These are phyloP conservation scores for Cecropterus lyciades DNA, from an alignment of 1,140 invertebrate genomes.

Conservation along the genomic window DNA sequence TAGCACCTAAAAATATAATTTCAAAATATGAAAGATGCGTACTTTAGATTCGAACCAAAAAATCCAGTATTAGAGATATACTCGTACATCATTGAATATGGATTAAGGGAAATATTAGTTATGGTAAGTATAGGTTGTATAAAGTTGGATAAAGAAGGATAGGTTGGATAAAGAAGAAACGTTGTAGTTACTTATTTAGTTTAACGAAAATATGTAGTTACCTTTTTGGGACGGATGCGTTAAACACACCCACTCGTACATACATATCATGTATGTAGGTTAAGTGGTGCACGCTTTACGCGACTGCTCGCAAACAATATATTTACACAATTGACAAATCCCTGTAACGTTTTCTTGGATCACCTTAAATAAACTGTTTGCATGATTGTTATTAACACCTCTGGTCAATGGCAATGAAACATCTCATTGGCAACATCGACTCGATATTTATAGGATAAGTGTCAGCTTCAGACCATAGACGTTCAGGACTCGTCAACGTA, in stretches of 20 bases:
- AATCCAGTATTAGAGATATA: no score
- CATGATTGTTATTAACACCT: constrained; percentile 81
- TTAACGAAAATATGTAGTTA: no score
- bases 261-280: constrained; percentile 38
- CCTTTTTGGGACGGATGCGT: constrained; percentile 5
- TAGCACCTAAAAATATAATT: no score
- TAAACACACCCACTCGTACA: no score
- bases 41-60: no score
- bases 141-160: no score
- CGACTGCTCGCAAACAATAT: constrained; percentile 54
- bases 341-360: constrained; percentile 70
- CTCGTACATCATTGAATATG: no score
- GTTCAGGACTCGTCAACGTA: constrained; percentile 58
- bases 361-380: constrained; percentile 79
- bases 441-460: constrained; percentile 72
- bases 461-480: constrained; percentile 57
- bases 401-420: constrained; percentile 65
- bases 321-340: constrained; percentile 78
- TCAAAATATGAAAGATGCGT: no score
- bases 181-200: no score
- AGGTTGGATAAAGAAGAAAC: no score
- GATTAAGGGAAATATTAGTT: no score
- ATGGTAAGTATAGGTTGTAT: no score
- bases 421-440: constrained; percentile 65
- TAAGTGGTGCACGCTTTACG: constrained; percentile 45